Percentiles rank a stretch among this genome's conserved stretches.
phyloP scores from a whole-genome alignment of 2,113 vertebrate species.

The Platanista minor region DNA sequence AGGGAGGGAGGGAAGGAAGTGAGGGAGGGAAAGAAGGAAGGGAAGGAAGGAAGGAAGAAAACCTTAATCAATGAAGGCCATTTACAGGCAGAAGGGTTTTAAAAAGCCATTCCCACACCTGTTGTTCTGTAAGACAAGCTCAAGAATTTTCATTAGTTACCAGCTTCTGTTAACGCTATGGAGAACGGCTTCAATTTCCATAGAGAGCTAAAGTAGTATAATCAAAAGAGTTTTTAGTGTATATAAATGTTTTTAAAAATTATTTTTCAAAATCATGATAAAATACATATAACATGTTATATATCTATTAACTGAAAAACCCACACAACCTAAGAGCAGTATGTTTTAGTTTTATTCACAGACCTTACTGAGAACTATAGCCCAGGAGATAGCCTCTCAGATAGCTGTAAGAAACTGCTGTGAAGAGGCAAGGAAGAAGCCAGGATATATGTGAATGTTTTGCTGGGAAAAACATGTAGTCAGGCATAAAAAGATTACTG shows the following conservation, averaged over 20 bases:
- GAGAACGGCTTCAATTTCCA: neutral
- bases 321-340: neutral
- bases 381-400: neutral
- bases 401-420: neutral
- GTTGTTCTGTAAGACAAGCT: neutral
- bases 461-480: neutral
- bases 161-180: neutral
- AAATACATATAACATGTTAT: neutral
- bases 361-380: neutral
- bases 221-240: neutral
- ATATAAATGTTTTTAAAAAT: neutral
- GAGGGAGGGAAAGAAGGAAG: rapidly evolving
- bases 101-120: neutral
- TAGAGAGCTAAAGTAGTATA: neutral
- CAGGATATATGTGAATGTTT: neutral
- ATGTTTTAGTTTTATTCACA: neutral
- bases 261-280: neutral
- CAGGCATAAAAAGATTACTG: neutral
- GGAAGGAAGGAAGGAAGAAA: too few relatives aligned
- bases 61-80: neutral
- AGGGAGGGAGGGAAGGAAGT: rapidly evolving
- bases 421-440: neutral
- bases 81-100: neutral
- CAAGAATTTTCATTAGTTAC: neutral
- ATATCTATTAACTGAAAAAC: neutral